Percentiles rank a stretch among this genome's conserved stretches.
phyloP scores from a whole-genome alignment of 2,113 vertebrate species.

The Chloroceryle aenea region DNA sequence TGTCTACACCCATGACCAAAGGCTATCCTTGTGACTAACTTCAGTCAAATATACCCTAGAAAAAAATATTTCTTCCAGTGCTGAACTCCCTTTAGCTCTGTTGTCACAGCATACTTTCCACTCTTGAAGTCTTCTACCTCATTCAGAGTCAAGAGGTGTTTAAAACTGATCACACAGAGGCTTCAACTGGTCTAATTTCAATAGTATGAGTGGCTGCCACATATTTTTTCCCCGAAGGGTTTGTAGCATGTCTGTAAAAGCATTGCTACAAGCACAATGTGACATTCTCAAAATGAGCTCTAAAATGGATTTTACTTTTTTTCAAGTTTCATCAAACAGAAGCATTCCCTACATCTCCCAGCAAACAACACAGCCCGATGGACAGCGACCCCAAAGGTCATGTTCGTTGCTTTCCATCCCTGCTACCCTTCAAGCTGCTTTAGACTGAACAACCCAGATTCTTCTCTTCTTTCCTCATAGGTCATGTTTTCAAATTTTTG shows the following conservation, averaged over 20 bases:
- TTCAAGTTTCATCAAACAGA: background rate
- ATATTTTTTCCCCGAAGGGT: background rate
- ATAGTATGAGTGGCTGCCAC: background rate
- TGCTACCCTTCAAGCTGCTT: background rate
- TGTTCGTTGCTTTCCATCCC: background rate
- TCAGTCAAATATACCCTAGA: background rate
- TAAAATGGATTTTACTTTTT: background rate
- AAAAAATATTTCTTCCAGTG: background rate
- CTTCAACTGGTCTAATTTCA: background rate
- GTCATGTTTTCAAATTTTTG: background rate
- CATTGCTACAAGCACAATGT: background rate
- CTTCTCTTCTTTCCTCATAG: background rate
- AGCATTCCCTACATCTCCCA: background rate
- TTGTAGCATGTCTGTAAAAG: background rate
- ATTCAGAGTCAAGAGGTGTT: background rate
- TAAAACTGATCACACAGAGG: background rate
- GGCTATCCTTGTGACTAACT: background rate
- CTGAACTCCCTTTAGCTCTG: background rate
- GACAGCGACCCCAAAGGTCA: background rate
- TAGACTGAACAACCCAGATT: background rate
- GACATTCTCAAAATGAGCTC: background rate
- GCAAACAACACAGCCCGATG: background rate
- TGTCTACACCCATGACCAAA: accelerated
- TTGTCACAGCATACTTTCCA: background rate
- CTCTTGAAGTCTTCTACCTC: background rate